Evolutionary conservation across 2,797 vertebrate species (phyloP).

Genomic region (Mormyrops boulengeri): DNA sequence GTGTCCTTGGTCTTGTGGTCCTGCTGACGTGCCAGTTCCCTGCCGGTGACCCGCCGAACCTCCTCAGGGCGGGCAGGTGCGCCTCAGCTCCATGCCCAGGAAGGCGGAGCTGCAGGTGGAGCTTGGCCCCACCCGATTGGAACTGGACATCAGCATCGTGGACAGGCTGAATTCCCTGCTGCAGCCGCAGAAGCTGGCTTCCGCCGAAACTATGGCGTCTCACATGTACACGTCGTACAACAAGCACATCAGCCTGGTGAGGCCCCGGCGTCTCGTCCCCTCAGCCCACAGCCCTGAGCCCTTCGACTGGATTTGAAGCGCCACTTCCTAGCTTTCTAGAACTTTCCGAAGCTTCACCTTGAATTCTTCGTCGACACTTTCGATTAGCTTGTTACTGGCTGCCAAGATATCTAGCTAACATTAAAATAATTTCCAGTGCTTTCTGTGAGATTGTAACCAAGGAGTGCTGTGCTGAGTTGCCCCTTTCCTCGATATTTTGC

Average conservation of each 20-base stretch:
- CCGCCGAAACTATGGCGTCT: constrained; percentile 94
- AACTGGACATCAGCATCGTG: constrained; percentile 95
- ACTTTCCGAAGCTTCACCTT: background rate
- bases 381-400: background rate
- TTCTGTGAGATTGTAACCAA: background rate
- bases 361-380: background rate
- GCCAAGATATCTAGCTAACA: background rate
- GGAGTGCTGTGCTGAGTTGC: background rate
- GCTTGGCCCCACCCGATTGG: constrained; percentile 71
- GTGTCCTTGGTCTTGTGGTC: background rate
- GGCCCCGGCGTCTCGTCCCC: background rate
- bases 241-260: constrained; percentile 90
- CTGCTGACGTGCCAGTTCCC: background rate
- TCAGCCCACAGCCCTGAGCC: background rate
- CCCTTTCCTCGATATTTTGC: too few relatives aligned
- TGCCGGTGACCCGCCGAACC: background rate
- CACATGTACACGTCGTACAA: constrained; percentile 96
- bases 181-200: constrained; percentile 85
- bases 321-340: background rate
- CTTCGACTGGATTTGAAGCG: background rate
- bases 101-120: constrained; percentile 89
- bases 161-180: constrained; percentile 94
- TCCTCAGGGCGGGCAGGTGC: constrained; percentile 82
- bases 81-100: constrained; percentile 83
- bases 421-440: background rate